Conservation (phyloP, 1,140 invertebrate genomes). For the Bombus superbus region DNA sequence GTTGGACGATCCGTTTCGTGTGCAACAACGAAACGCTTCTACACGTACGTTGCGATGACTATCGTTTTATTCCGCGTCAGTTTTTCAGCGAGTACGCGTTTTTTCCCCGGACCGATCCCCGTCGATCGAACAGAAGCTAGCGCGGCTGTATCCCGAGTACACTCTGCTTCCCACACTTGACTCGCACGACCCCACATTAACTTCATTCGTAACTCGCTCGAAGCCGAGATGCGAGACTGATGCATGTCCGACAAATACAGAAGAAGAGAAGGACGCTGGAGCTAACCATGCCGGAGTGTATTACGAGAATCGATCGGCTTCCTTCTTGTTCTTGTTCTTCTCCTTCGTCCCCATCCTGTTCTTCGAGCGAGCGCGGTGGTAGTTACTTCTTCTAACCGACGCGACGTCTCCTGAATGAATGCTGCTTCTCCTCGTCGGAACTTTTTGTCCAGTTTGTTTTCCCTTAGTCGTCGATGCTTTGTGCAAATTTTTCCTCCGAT, state of each 20-base stretch:
- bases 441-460: conserved; percentile 45
- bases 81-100: conserved; percentile 42
- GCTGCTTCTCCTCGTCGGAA: conserved; percentile 47
- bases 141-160: conserved; percentile 12
- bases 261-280: conserved; percentile 48
- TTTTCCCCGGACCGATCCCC: conserved; percentile 7
- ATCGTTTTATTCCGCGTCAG: conserved; percentile 37
- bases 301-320: conserved; percentile 71
- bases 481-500: conserved; percentile 54
- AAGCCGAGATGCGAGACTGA: conserved; percentile 66
- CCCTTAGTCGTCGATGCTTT: conserved; percentile 33
- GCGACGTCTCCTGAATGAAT: conserved; percentile 50
- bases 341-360: conserved; percentile 24
- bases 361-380: neutral
- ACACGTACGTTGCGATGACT: conserved; percentile 25
- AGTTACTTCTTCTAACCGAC: conserved; percentile 51
- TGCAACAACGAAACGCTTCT: neutral
- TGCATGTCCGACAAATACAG: conserved; percentile 68
- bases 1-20: neutral
- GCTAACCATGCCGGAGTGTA: conserved; percentile 64
- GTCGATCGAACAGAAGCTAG: conserved; percentile 29
- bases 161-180: conserved; percentile 69
- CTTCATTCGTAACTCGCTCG: conserved; percentile 62
- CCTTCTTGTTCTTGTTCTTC: conserved; percentile 58
- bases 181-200: conserved; percentile 72